phyloP scores from a whole-genome alignment of 2,113 vertebrate species.

The Megaleporinus macrocephalus region DNA sequence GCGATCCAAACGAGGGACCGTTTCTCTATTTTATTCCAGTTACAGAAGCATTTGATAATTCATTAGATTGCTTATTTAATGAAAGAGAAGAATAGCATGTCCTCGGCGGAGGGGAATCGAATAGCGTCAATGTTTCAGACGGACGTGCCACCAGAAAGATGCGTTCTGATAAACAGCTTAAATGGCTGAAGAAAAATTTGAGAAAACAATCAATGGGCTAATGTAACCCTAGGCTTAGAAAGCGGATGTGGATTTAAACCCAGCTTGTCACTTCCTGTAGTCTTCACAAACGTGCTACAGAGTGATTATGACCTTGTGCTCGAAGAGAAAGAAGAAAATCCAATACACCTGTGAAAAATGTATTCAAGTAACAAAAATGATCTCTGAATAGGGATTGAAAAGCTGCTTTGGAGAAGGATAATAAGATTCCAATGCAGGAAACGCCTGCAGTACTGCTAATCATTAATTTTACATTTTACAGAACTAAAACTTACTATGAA shows the following conservation, averaged over 20 bases:
- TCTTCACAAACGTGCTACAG: not conserved
- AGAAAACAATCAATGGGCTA: not conserved
- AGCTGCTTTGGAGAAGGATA: not conserved
- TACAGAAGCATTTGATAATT: slow-evolving; percentile 41
- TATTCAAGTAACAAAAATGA: not conserved
- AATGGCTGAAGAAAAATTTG: not conserved
- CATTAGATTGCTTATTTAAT: slow-evolving; percentile 53
- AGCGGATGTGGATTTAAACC: not conserved
- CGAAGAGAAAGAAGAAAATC: not conserved
- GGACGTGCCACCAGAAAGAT: not conserved
- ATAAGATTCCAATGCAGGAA: not conserved
- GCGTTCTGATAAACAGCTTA: not conserved
- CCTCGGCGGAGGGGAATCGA: not conserved
- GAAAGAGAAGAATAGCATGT: slow-evolving; percentile 31
- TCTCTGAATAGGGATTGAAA: not conserved
- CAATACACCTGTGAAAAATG: not conserved
- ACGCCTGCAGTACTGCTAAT: not conserved
- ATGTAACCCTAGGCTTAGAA: not conserved
- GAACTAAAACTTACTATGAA: not conserved
- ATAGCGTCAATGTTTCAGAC: not conserved
- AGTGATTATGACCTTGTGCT: not conserved
- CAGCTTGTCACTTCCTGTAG: not conserved
- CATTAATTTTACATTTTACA: not conserved
- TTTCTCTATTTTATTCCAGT: slow-evolving; percentile 50
- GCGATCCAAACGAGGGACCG: slow-evolving; percentile 55